These are phyloP conservation scores for Drosophila helvetica DNA, from an alignment of 2,888 invertebrate genomes.

Conservation along the genomic window DNA sequence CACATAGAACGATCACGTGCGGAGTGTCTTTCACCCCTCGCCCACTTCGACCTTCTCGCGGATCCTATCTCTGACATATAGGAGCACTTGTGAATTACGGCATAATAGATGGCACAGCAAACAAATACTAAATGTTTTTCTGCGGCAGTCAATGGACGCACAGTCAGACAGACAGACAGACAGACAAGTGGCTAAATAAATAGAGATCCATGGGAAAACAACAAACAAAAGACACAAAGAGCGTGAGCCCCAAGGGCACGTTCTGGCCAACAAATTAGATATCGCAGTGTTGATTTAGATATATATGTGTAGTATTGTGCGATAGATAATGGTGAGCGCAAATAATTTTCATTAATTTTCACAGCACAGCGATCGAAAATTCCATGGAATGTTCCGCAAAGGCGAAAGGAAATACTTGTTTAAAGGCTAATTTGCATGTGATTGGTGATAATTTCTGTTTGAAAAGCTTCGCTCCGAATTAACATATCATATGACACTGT, in stretches of 20 bases:
- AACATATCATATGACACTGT: conserved; percentile 61
- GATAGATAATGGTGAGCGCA: conserved; percentile 58
- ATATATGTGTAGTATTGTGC: neutral
- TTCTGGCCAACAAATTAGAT: conserved; percentile 42
- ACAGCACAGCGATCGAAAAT: conserved; percentile 28
- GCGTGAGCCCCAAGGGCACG: conserved; percentile 57
- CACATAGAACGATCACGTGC: conserved; percentile 56
- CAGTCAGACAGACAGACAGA: conserved; percentile 54
- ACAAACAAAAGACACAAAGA: conserved; percentile 20
- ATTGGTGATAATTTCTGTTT: conserved; percentile 48
- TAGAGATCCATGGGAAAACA: too few species aligned
- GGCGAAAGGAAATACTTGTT: conserved; percentile 36
- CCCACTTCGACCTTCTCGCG: conserved; percentile 25
- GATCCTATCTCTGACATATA: conserved; percentile 66
- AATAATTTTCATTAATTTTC: conserved; percentile 65
- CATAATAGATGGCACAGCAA: conserved; percentile 58
- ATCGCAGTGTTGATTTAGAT: conserved; percentile 52
- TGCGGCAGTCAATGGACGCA: conserved; percentile 52
- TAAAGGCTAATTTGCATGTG: conserved; percentile 46
- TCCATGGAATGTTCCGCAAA: conserved; percentile 37
- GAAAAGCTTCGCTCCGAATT: conserved; percentile 35
- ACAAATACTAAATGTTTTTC: conserved; percentile 55
- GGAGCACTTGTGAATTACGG: conserved; percentile 71
- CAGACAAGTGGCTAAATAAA: conserved; percentile 33
- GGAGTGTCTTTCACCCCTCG: conserved; percentile 21